These are phyloP conservation scores for Aldrovandia affinis DNA, from an alignment of 2,797 vertebrate species.

Conservation along the genomic window DNA sequence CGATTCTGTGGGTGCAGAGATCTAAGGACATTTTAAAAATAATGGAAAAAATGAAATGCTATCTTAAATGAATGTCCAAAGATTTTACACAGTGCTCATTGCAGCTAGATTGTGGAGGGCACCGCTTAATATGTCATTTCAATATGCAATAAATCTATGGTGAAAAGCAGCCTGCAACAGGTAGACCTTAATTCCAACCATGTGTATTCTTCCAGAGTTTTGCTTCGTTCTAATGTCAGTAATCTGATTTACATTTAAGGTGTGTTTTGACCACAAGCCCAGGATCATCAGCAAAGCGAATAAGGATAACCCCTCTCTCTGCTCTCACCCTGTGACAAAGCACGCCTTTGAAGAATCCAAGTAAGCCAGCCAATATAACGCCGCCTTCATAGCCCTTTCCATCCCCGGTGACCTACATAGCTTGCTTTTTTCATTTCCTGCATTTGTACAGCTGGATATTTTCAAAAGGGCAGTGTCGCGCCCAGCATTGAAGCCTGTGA, in stretches of 20 bases:
- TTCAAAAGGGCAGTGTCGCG: neutral
- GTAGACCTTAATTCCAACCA: neutral
- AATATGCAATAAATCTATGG: too few species aligned
- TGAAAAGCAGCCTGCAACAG: neutral
- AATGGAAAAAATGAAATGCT: too few species aligned
- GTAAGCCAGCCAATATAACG: slow-evolving; percentile 71
- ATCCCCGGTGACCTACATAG: neutral
- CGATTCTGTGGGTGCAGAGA: too few species aligned
- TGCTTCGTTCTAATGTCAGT: neutral
- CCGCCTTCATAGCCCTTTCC: neutral
- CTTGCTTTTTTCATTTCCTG: neutral
- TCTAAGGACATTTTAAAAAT: too few species aligned
- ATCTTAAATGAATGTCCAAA: too few species aligned
- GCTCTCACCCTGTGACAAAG: slow-evolving; percentile 92
- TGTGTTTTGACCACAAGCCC: slow-evolving; percentile 98
- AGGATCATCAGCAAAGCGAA: slow-evolving; percentile 98
- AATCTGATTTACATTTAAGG: slow-evolving; percentile 67
- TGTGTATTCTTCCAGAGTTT: neutral
- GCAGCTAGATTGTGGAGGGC: too few species aligned
- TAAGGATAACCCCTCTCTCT: slow-evolving; percentile 88
- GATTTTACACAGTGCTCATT: too few species aligned
- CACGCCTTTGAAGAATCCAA: slow-evolving; percentile 94
- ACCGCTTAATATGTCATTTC: too few species aligned
- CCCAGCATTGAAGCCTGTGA: neutral
- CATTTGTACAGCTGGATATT: neutral